phyloP scores from a whole-genome alignment of 2,888 invertebrate genomes.

The Empis stercorea region DNA sequence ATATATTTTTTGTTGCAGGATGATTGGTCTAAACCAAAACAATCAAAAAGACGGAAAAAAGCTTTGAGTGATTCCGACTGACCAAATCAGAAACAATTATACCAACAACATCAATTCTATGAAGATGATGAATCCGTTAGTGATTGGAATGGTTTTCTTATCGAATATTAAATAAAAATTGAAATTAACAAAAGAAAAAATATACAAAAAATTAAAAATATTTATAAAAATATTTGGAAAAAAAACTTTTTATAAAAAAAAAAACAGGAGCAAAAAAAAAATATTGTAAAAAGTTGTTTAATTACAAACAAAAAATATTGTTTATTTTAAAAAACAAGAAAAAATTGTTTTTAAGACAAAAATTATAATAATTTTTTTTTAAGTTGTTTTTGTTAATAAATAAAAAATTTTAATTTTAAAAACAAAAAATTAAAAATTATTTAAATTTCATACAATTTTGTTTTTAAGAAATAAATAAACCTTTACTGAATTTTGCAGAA shows the following conservation, averaged over 20 bases:
- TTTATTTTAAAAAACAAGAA: too few species aligned
- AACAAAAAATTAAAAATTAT: too few species aligned
- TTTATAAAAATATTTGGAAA: conserved; percentile 8
- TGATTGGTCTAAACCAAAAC: conserved; percentile 81
- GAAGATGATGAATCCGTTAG: conserved; percentile 20
- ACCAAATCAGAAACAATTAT: conserved; percentile 36
- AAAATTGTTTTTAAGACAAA: too few species aligned
- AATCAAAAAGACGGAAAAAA: conserved; percentile 84
- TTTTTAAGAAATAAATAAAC: too few species aligned
- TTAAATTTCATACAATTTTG: too few species aligned
- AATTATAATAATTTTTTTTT: too few species aligned
- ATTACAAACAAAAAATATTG: conserved; percentile 19
- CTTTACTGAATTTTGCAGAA: too few species aligned
- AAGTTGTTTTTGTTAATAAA: too few species aligned
- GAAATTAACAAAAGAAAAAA: conserved; percentile 7
- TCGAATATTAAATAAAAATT: conserved; percentile 23
- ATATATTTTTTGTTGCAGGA: conserved; percentile 54
- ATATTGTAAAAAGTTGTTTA: conserved; percentile 11
- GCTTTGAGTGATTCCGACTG: conserved; percentile 88
- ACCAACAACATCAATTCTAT: conserved; percentile 8
- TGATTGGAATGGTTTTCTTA: conserved; percentile 21
- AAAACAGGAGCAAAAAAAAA: conserved; percentile 14
- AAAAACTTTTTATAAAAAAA: conserved; percentile 6
- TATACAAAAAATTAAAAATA: conserved; percentile 7
- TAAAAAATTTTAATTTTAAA: too few species aligned